phyloP scores from a whole-genome alignment of 2,113 vertebrate genomes.

The Sylvietta virens region DNA sequence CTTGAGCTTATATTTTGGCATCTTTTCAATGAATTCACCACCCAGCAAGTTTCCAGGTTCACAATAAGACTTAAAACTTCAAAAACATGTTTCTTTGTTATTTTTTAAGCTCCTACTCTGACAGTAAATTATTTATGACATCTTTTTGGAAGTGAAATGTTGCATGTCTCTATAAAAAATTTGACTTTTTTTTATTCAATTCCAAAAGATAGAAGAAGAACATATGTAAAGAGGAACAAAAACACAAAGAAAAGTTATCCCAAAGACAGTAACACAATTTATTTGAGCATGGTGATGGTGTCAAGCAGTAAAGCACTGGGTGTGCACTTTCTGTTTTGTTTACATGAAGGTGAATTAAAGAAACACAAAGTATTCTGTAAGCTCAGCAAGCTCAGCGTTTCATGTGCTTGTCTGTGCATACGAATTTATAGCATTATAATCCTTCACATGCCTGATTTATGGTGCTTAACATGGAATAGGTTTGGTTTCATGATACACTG shows the following conservation, averaged over 20 bases:
- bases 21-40: slow-evolving; percentile 13
- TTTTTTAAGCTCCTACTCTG: background rate
- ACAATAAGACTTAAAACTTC: background rate
- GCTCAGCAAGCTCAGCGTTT: background rate
- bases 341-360: background rate
- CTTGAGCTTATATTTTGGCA: background rate
- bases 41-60: slow-evolving; percentile 22
- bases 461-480: background rate
- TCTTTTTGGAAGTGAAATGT: slow-evolving; percentile 40
- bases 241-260: background rate
- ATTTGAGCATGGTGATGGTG: background rate
- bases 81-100: background rate
- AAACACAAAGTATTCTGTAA: background rate
- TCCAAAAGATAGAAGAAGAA: slow-evolving; percentile 18
- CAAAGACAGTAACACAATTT: background rate
- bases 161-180: slow-evolving; percentile 17
- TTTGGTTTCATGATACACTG: background rate
- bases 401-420: background rate
- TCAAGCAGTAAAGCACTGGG: background rate
- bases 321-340: background rate
- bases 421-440: background rate
- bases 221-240: background rate
- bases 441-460: background rate
- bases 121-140: background rate
- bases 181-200: background rate